Evolutionary conservation across 2,113 vertebrate genomes (phyloP).

Genomic region (Herpetotheres cachinnans): DNA sequence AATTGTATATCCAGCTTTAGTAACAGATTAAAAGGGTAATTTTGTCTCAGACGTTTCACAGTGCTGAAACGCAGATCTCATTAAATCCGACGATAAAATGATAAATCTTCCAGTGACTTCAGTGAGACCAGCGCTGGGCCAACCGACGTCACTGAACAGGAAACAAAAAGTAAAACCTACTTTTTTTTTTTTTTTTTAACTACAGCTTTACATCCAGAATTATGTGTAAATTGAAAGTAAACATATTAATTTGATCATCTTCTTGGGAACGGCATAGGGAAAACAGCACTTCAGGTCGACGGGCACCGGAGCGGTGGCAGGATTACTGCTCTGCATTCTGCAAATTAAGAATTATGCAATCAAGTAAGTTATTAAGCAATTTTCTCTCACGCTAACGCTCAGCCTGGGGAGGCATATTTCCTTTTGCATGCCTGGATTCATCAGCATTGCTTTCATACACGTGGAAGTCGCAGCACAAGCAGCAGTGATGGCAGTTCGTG

Average conservation of each 20-base stretch:
- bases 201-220: not conserved
- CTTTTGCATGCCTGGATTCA: constrained; percentile 6
- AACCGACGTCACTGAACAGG: not conserved
- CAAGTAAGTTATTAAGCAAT: constrained; percentile 23
- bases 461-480: not conserved
- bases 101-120: not conserved
- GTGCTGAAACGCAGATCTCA: not conserved
- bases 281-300: not conserved
- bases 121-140: too few relatives aligned
- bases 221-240: not conserved
- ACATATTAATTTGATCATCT: not conserved
- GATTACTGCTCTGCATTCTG: not conserved
- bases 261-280: not conserved
- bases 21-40: not conserved
- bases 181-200: not conserved
- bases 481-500: not conserved
- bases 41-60: not conserved
- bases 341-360: constrained; percentile 28
- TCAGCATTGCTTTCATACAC: not conserved
- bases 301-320: not conserved
- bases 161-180: not conserved
- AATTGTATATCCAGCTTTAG: not conserved
- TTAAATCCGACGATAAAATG: not conserved
- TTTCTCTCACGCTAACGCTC: constrained; percentile 6
- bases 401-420: not conserved